phyloP scores from a whole-genome alignment of 2,113 vertebrate genomes.

The Lagopus leucura region DNA sequence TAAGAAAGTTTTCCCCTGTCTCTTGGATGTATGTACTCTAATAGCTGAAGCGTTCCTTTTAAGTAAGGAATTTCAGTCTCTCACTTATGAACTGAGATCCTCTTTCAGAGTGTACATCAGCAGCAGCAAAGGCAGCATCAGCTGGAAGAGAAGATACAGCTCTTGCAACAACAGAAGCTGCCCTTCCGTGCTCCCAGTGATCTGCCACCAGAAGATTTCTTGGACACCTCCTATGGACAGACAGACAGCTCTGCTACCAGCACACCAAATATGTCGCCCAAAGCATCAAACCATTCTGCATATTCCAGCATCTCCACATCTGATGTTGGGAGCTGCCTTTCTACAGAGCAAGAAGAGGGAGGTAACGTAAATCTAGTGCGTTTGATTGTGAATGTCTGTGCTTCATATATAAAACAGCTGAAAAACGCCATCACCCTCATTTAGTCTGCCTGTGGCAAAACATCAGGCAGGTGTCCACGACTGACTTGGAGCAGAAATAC shows the following conservation, averaged over 20 bases:
- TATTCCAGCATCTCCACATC: conserved; percentile 88
- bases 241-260: conserved; percentile 90
- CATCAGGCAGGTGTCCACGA: not conserved
- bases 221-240: conserved; percentile 78
- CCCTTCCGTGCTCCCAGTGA: conserved; percentile 82
- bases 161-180: conserved; percentile 89
- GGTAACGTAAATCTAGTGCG: conserved; percentile 69
- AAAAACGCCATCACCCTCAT: not conserved
- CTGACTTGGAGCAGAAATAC: not conserved
- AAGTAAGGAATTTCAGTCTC: not conserved
- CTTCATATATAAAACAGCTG: not conserved
- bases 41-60: not conserved
- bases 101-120: conserved; percentile 85
- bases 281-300: conserved; percentile 87
- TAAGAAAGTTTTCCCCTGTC: not conserved
- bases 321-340: conserved; percentile 79
- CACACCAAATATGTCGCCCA: conserved; percentile 90
- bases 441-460: not conserved
- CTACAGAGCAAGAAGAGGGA: conserved; percentile 88
- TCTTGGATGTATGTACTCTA: not conserved
- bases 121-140: conserved; percentile 95
- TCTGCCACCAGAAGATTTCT: conserved; percentile 80
- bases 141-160: conserved; percentile 92
- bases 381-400: not conserved
- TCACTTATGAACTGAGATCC: not conserved